Evolutionary conservation across 2,888 invertebrate species (phyloP).

Genomic region (Protodeltote pygarga): DNA sequence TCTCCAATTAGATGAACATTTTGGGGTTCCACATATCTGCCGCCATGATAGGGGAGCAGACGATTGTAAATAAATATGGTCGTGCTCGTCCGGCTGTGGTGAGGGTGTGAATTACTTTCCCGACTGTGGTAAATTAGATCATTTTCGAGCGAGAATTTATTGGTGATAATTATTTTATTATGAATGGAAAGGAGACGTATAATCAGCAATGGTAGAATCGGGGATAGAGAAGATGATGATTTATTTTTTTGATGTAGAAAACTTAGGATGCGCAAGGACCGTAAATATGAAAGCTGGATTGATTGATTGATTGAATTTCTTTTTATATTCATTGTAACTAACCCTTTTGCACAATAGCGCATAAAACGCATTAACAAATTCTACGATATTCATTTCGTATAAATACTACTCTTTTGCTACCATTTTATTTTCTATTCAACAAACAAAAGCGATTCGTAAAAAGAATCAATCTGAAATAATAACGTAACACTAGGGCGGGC

Average conservation of each 20-base stretch:
- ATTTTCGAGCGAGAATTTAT: conserved; percentile 28
- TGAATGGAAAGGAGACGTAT: too few species aligned
- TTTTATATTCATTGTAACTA: too few species aligned
- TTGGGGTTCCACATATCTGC: conserved; percentile 78
- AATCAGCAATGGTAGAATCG: too few species aligned
- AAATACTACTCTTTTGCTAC: too few species aligned
- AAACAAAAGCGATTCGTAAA: conserved; percentile 18
- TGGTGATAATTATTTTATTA: conserved; percentile 1
- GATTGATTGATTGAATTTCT: too few species aligned
- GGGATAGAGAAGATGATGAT: too few species aligned
- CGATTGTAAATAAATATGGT: conserved; percentile 71
- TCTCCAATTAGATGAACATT: conserved; percentile 86
- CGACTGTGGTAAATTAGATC: conserved; percentile 42
- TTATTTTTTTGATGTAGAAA: too few species aligned
- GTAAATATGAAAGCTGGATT: too few species aligned
- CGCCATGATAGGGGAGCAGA: conserved; percentile 65
- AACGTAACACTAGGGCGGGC: conserved; percentile 48
- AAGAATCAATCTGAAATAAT: conserved; percentile 42
- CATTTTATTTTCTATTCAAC: conserved; percentile 1
- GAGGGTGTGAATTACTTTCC: conserved; percentile 49
- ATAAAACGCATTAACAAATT: too few species aligned
- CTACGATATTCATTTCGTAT: too few species aligned
- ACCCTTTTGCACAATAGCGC: too few species aligned
- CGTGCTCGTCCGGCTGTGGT: conserved; percentile 55
- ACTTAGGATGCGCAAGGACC: too few species aligned